phyloP scores from a whole-genome alignment of 2,888 invertebrate species.

The Eilema sororculum region DNA sequence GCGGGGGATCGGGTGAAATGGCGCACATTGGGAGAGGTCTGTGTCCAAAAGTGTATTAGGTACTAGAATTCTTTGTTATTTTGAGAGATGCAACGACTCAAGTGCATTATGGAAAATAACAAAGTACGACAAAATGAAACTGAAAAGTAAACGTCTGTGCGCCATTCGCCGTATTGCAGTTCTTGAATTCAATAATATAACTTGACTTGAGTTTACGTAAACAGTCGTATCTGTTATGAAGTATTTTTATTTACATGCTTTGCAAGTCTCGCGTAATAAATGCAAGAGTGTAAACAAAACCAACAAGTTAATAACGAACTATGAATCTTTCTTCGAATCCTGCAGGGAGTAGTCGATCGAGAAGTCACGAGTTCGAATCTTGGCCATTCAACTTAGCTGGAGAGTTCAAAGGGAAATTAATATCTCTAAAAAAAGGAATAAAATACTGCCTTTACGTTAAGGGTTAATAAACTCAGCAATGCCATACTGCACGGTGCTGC shows the following conservation, averaged over 20 bases:
- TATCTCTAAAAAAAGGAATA: no score
- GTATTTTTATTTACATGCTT: background rate
- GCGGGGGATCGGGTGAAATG: no score
- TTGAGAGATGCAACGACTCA: background rate
- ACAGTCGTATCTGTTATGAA: background rate
- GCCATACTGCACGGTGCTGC: background rate
- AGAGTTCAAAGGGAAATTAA: no score
- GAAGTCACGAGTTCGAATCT: no score
- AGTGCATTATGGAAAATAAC: background rate
- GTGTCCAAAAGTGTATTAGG: no score
- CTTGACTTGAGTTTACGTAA: background rate
- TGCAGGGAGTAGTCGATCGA: no score
- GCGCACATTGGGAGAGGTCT: no score
- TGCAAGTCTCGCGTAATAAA: background rate
- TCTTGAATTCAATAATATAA: background rate
- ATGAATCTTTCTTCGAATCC: no score
- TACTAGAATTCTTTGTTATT: background rate
- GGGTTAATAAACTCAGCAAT: background rate
- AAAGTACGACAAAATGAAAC: background rate
- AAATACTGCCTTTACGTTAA: no score
- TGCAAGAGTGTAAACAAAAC: background rate
- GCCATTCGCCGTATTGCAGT: background rate
- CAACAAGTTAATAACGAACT: no score
- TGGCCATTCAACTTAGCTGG: no score
- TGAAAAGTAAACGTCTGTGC: background rate